Base-by-base conservation (phyloP, 2,797 vertebrate genomes). In the Rhinella marina region DNA sequence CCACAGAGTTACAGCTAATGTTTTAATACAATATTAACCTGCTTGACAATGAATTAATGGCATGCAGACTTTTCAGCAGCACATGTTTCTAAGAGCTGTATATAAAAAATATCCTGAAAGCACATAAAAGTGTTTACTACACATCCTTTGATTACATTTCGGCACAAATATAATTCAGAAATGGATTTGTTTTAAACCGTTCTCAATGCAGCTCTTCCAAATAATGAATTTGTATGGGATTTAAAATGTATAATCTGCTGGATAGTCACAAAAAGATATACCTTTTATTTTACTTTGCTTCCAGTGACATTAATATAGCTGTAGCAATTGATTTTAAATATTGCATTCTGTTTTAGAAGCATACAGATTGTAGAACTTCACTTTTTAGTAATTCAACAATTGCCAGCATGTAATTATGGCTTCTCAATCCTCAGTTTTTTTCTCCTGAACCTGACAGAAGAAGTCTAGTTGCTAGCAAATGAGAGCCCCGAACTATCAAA, bases 81-180 rank as follows among this genome's bases (percentile, higher is more conserved):
- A 50, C 21, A 48, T 82, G 12, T 70, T 70, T 54, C 70, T 56
- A 83, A 70, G 9, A 56, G 64, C 27, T 4, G 17, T 21, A 83
- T 32, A 54, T 70, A 59, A 78, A 68, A 82, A 57, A 56, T 56
- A 73, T 72, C 52, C 82, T 72, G 48, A 73, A 72, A 83, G 82
- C 19, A 29, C 9, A 73, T 77, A 68, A 86, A 92, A 91, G 66
- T 91, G 87, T 89, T 92, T 88, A 88, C 87, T 91, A 86, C 92
- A 83, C 78, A 90, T 92, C 89, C 93, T 91, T 86, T 82, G 80
- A 78, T 90, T 92, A 85, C 84, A 92, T 94, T 92, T 92, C 90
- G 91, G 91, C 84, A 92, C 92, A 93, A 93, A 93, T 91, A 90
- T 91, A 92, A 93, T 92, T 92, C 93, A 91, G 72, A 88, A 83